These are phyloP conservation scores for Nicator chloris DNA, from an alignment of 2,113 vertebrate genomes.

Conservation along the genomic window DNA sequence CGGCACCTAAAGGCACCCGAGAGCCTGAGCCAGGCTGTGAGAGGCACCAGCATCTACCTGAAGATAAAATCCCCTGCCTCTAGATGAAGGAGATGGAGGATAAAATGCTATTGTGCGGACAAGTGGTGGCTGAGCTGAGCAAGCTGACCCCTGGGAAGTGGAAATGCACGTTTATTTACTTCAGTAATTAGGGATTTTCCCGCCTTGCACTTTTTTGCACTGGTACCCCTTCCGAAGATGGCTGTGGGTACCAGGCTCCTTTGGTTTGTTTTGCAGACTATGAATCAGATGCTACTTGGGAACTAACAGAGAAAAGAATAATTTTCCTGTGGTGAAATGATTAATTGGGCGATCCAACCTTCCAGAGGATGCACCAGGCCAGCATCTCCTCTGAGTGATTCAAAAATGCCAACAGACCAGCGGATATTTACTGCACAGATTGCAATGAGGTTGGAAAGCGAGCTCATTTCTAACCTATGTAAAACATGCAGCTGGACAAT, in stretches of 20 bases:
- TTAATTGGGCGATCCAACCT: neutral
- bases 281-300: neutral
- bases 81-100: neutral
- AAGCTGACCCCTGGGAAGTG: neutral
- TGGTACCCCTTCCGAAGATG: neutral
- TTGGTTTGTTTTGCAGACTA: neutral
- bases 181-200: neutral
- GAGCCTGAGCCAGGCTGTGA: neutral
- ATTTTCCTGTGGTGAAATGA: neutral
- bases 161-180: neutral
- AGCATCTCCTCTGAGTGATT: neutral
- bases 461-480: neutral
- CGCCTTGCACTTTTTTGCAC: neutral
- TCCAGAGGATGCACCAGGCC: neutral
- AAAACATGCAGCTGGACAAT: neutral
- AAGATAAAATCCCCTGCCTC: neutral
- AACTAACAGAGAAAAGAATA: neutral
- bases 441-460: accelerated
- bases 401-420: neutral
- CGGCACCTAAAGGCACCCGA: slow-evolving; percentile 49
- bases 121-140: neutral
- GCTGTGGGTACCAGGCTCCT: neutral
- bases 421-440: neutral
- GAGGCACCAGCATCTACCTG: neutral
- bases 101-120: neutral